These are phyloP conservation scores for Drosophila fungiperda DNA, from an alignment of 2,888 invertebrate genomes.

Conservation along the genomic window DNA sequence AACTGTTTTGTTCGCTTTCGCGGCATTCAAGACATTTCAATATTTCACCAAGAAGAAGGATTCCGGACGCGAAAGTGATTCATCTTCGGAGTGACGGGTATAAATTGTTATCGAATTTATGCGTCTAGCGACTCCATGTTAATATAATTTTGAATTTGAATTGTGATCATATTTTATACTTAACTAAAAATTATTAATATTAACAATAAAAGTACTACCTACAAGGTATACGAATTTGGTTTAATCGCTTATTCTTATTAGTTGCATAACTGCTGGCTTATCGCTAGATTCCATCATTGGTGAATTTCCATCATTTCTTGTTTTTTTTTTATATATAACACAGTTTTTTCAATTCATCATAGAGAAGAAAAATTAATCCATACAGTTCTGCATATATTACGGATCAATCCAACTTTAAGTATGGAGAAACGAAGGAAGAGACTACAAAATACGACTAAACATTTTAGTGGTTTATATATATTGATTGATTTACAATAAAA, in stretches of 20 bases:
- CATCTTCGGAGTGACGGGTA: conserved; percentile 41
- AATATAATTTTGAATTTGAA: not conserved
- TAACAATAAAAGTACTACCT: not conserved
- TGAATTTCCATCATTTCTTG: not conserved
- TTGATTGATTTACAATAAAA: not conserved
- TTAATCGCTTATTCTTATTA: not conserved
- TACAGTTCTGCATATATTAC: not conserved
- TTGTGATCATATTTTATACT: not conserved
- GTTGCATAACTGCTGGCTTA: not conserved
- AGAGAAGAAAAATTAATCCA: not conserved
- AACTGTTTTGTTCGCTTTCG: conserved; percentile 65
- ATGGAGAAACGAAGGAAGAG: not conserved
- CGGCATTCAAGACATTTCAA: conserved; percentile 65
- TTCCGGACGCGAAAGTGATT: conserved; percentile 32
- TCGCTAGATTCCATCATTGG: not conserved
- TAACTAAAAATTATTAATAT: not conserved
- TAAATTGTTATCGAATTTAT: conserved; percentile 1
- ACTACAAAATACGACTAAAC: not conserved
- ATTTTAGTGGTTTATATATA: not conserved
- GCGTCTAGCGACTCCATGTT: not conserved
- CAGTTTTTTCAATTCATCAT: not conserved
- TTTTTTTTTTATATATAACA: not conserved
- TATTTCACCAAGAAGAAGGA: conserved; percentile 62
- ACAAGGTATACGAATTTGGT: not conserved
- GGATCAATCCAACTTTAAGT: not conserved